These are phyloP conservation scores for Bufo bufo DNA, from an alignment of 2,113 vertebrate species.

Conservation along the genomic window DNA sequence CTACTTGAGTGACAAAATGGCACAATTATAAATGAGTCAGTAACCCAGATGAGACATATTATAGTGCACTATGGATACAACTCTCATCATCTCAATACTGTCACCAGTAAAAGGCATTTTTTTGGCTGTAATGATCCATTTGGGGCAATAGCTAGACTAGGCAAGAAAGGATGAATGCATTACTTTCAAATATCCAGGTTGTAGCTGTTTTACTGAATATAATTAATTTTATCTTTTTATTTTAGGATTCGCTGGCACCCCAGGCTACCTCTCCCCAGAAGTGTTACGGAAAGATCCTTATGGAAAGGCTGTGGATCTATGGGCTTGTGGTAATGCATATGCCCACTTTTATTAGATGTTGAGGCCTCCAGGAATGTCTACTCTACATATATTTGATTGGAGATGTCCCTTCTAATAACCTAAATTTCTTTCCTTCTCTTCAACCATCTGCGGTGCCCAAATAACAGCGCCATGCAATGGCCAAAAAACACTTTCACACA, in stretches of 20 bases:
- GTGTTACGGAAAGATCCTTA: slow-evolving; percentile 95
- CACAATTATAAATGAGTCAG: background rate
- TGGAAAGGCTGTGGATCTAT: slow-evolving; percentile 92
- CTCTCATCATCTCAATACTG: background rate
- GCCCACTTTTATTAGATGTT: background rate
- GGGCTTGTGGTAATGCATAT: slow-evolving; percentile 88
- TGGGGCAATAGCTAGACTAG: background rate
- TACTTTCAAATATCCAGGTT: background rate
- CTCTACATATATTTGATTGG: background rate
- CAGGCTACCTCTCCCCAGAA: slow-evolving; percentile 84
- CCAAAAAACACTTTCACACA: too few relatives aligned
- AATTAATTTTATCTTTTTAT: background rate
- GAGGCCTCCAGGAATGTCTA: background rate
- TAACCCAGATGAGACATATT: background rate
- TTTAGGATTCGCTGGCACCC: slow-evolving; percentile 80
- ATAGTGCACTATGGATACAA: background rate
- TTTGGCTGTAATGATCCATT: background rate
- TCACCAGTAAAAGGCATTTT: background rate
- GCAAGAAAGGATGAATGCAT: background rate
- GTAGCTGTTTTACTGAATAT: background rate
- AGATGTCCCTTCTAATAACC: background rate
- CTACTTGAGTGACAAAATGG: background rate
- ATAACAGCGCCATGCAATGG: background rate
- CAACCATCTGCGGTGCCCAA: background rate
- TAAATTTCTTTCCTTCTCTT: background rate